phyloP scores from a whole-genome alignment of 2,797 vertebrate genomes.

The Gallinago solitaria region DNA sequence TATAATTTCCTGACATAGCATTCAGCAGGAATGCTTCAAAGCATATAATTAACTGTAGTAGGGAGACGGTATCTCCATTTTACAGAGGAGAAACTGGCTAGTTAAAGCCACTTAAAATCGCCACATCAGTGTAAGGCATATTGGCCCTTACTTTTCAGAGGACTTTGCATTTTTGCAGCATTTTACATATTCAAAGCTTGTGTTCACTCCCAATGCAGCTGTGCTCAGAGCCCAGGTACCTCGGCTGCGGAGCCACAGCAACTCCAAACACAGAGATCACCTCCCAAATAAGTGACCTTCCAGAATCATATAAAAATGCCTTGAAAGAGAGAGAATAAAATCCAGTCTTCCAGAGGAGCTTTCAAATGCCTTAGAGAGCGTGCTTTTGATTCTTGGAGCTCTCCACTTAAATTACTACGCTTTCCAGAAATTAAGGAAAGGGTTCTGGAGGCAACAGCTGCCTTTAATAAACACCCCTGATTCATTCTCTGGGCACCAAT shows the following conservation, averaged over 20 bases:
- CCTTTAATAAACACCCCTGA: slow-evolving; percentile 34
- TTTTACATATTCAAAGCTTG: not conserved
- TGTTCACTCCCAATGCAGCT: not conserved
- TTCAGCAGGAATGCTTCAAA: not conserved
- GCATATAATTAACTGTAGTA: not conserved
- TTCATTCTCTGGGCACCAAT: slow-evolving; percentile 19
- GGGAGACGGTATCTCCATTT: not conserved
- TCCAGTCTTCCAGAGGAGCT: not conserved
- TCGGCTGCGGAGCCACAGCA: not conserved
- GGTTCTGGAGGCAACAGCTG: slow-evolving; percentile 40
- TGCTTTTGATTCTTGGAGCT: not conserved
- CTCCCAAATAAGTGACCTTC: not conserved
- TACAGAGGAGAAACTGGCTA: not conserved
- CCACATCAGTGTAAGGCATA: not conserved
- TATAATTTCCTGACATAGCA: not conserved
- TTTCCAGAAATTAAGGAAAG: slow-evolving; percentile 26
- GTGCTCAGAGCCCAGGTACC: not conserved
- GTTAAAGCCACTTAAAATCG: too few relatives aligned
- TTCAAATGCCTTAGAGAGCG: not conserved
- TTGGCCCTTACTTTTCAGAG: not conserved
- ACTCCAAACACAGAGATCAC: not conserved
- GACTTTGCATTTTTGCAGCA: not conserved
- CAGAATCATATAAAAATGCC: not conserved
- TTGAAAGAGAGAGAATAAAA: not conserved
- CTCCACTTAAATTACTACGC: not conserved